Conservation (phyloP, 2,113 vertebrate species). For the Lipophrys pholis region DNA sequence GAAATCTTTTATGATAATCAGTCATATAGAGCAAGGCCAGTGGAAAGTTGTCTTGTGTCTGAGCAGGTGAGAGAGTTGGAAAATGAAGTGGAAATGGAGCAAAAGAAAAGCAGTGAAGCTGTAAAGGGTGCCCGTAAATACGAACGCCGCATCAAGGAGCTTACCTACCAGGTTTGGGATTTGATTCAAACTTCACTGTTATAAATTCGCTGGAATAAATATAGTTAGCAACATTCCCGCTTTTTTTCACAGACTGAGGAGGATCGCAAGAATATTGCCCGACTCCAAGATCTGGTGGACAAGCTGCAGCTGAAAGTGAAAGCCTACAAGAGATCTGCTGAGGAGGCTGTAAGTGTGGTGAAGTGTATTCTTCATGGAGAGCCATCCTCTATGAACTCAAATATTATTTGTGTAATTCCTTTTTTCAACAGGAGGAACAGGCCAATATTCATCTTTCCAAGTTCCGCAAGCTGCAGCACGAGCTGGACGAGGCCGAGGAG, state of each 20-base stretch:
- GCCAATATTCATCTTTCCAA: conserved; percentile 82
- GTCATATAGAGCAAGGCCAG: neutral
- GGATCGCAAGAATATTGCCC: conserved; percentile 87
- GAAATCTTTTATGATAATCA: neutral
- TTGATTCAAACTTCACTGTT: too few species aligned
- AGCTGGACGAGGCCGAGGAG: conserved; percentile 84
- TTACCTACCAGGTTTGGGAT: conserved; percentile 80
- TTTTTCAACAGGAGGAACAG: conserved; percentile 80
- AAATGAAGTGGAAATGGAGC: conserved; percentile 82
- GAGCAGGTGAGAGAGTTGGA: conserved; percentile 83
- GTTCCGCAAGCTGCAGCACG: conserved; percentile 85
- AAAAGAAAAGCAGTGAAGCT: conserved; percentile 79
- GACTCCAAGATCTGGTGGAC: conserved; percentile 90
- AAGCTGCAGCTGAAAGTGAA: conserved; percentile 92
- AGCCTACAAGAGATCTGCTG: conserved; percentile 88
- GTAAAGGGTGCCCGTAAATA: conserved; percentile 85
- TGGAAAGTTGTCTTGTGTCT: neutral
- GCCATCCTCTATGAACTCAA: neutral
- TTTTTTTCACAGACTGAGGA: conserved; percentile 85
- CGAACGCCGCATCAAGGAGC: conserved; percentile 83
- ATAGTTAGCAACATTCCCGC: neutral
- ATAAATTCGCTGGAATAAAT: too few species aligned
- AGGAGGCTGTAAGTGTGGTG: conserved; percentile 84
- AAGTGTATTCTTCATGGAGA: neutral
- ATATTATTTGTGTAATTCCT: neutral